These are phyloP conservation scores for Eucriotettix oculatus DNA, from an alignment of 2,888 invertebrate genomes.

Conservation along the genomic window DNA sequence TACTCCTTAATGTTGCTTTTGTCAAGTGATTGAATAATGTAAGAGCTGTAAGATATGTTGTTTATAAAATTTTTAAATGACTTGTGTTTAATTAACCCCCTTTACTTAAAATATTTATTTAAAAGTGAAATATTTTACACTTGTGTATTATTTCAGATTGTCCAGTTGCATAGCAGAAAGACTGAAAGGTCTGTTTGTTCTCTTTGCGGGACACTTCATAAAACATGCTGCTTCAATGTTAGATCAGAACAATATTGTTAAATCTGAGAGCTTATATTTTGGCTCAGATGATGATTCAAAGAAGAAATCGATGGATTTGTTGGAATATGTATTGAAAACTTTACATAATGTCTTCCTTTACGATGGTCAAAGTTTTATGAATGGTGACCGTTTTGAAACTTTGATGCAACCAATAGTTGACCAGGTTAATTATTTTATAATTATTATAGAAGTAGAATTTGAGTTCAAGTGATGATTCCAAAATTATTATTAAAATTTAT, in stretches of 20 bases:
- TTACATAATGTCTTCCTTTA: constrained; percentile 62
- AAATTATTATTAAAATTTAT: too few relatives aligned
- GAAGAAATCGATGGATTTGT: constrained; percentile 39
- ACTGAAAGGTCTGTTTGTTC: constrained; percentile 70
- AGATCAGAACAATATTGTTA: constrained; percentile 45
- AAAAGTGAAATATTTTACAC: neutral
- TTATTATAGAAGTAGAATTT: too few relatives aligned
- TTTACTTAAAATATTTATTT: neutral
- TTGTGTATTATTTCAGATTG: constrained; percentile 32
- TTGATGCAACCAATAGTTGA: constrained; percentile 78
- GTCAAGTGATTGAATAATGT: too few relatives aligned
- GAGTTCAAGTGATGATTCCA: too few relatives aligned
- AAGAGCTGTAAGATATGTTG: too few relatives aligned
- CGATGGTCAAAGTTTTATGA: constrained; percentile 70
- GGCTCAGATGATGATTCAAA: constrained; percentile 24
- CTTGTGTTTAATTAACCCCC: too few relatives aligned
- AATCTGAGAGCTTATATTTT: constrained; percentile 35
- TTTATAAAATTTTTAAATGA: neutral
- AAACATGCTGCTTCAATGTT: constrained; percentile 63
- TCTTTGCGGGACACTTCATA: constrained; percentile 78
- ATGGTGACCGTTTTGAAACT: constrained; percentile 66
- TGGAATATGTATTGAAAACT: constrained; percentile 58
- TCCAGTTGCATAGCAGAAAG: constrained; percentile 62
- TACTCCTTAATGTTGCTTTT: too few relatives aligned
- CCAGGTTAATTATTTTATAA: constrained; percentile 32